phyloP scores from a whole-genome alignment of 1,140 invertebrate genomes.

The Trichogramma pretiosum region DNA sequence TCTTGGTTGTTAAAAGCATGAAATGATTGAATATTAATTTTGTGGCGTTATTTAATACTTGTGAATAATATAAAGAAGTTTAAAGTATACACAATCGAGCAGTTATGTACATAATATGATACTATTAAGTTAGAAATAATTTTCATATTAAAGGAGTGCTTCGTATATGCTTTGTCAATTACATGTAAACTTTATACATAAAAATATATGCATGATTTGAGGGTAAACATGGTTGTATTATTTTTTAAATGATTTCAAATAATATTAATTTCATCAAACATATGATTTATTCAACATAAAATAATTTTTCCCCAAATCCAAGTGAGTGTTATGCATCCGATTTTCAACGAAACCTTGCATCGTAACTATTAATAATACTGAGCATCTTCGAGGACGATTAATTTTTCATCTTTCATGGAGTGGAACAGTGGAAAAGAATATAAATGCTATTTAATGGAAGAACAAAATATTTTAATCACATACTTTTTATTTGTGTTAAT shows the following conservation, averaged over 20 bases:
- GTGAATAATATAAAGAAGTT: no score
- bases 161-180: slow-evolving; percentile 16
- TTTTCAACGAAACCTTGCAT: background rate
- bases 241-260: no score
- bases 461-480: background rate
- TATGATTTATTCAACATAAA: no score
- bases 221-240: no score
- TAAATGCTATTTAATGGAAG: background rate
- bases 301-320: background rate
- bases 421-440: slow-evolving; percentile 2
- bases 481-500: slow-evolving; percentile 17
- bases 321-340: background rate
- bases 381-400: no score
- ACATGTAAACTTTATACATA: slow-evolving; percentile 1
- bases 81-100: no score
- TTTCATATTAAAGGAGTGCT: slow-evolving; percentile 7
- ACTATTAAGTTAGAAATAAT: slow-evolving; percentile 11
- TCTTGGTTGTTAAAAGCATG: no score
- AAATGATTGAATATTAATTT: no score
- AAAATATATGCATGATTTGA: slow-evolving; percentile 12
- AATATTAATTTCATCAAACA: no score
- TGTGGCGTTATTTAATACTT: no score
- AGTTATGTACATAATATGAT: slow-evolving; percentile 12
- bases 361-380: no score
- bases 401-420: no score